Conservation (phyloP, 2,888 invertebrate species). For the Xestia ashworthii region DNA sequence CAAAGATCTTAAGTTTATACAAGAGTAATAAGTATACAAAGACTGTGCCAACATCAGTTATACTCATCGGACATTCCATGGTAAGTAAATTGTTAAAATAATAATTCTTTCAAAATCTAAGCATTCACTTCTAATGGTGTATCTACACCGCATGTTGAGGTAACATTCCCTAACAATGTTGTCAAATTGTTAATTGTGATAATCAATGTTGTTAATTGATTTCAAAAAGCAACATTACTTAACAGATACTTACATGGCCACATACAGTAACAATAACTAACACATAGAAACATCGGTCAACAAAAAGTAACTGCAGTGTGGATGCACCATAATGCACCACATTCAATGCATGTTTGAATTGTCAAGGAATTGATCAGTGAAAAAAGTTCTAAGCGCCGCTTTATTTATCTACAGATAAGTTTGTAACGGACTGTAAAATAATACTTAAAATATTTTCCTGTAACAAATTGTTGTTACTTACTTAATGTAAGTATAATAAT, state of each 20-base stretch:
- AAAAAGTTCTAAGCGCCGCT: background rate
- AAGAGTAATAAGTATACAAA: conserved; percentile 85
- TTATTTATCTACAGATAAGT: no score
- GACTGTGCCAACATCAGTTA: conserved; percentile 91
- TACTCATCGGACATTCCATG: conserved; percentile 99
- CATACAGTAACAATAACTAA: no score
- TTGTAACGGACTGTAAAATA: background rate
- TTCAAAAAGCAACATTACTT: no score
- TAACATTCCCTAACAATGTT: no score
- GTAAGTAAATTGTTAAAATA: conserved; percentile 82
- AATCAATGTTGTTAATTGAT: no score
- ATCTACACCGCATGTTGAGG: no score
- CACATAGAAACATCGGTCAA: no score
- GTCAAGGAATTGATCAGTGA: background rate
- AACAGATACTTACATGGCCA: no score
- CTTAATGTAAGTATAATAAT: background rate
- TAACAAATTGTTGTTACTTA: background rate
- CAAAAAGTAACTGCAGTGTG: no score
- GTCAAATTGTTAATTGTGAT: no score
- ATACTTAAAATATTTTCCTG: background rate
- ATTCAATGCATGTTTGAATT: background rate
- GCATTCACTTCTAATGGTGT: background rate
- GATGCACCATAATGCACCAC: background rate
- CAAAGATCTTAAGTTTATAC: conserved; percentile 94
- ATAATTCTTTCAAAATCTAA: background rate